Evolutionary conservation across 37 sponge, comb jelly and placozoan genomes (phyloP).

Genomic region (Amphimedon queenslandica): DNA sequence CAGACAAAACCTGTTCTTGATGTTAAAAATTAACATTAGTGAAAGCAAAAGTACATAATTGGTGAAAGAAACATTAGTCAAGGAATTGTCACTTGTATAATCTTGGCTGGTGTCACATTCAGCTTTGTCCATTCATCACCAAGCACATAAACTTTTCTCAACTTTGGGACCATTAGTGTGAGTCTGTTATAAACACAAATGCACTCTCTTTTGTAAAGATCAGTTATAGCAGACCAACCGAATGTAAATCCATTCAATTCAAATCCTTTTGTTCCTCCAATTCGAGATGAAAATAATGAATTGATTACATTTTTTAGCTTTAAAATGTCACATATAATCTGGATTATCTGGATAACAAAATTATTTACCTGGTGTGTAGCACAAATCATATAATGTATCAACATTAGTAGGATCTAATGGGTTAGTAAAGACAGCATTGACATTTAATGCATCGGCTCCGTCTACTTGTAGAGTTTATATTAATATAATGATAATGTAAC

Average conservation of each 20-base stretch:
- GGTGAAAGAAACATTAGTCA: too few relatives aligned
- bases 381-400: slow-evolving; percentile 5
- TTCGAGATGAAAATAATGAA: neutral
- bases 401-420: too few relatives aligned
- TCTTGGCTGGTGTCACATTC: slow-evolving; percentile 14
- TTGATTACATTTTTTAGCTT: slow-evolving; percentile 3
- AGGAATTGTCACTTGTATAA: slow-evolving; percentile 11
- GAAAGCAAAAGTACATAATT: too few relatives aligned
- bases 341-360: too few relatives aligned
- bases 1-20: too few relatives aligned
- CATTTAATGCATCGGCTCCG: slow-evolving; percentile 2
- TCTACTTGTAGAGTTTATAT: too few relatives aligned
- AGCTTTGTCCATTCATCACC: slow-evolving; percentile 18
- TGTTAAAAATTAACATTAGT: too few relatives aligned
- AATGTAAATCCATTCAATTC: neutral
- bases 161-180: slow-evolving; percentile 6
- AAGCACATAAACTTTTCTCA: neutral
- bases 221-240: too few relatives aligned
- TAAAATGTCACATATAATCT: too few relatives aligned
- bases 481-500: too few relatives aligned
- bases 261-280: neutral
- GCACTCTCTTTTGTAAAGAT: slow-evolving; percentile 5
- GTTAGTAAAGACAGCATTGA: too few relatives aligned
- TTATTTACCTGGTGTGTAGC: slow-evolving; percentile 5
- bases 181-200: neutral